These are phyloP conservation scores for Scelioninae gen. 2 DNA, from an alignment of 2,888 invertebrate species.

Conservation along the genomic window DNA sequence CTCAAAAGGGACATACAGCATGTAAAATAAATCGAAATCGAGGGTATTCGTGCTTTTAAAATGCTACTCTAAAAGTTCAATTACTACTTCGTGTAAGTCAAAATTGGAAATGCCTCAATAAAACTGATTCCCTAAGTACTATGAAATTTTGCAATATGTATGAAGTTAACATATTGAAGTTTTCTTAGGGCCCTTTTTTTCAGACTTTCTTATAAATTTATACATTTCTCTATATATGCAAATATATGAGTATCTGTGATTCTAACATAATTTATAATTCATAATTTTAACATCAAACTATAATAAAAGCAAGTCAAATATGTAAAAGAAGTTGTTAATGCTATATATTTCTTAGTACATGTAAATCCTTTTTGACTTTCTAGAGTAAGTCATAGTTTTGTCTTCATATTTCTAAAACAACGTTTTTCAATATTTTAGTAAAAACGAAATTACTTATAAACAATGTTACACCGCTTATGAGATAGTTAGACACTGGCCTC, in stretches of 20 bases:
- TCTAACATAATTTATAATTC: no score
- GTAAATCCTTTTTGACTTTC: no score
- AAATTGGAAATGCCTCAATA: slow-evolving; percentile 17
- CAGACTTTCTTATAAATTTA: no score
- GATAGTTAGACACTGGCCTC: slow-evolving; percentile 44
- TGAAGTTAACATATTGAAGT: no score
- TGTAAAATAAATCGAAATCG: slow-evolving; percentile 50
- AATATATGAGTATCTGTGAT: no score
- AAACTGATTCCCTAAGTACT: slow-evolving; percentile 14
- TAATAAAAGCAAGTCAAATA: no score
- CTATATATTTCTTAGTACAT: no score
- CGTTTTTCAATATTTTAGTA: background rate
- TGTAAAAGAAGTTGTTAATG: no score
- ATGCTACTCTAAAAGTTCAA: slow-evolving; percentile 43
- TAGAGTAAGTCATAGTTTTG: no score
- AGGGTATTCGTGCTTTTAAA: slow-evolving; percentile 26
- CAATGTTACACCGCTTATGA: slow-evolving; percentile 8
- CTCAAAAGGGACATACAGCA: slow-evolving; percentile 36
- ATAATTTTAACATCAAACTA: no score
- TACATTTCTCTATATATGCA: background rate
- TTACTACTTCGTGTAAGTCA: slow-evolving; percentile 20
- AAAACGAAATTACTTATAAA: slow-evolving; percentile 16
- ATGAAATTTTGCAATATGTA: slow-evolving; percentile 1
- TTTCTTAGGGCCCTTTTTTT: no score
- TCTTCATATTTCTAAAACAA: background rate